Evolutionary conservation across 2,888 invertebrate genomes (phyloP), one percentile per base, ranked within the genome.

Genomic region (Gortyna flavago): DNA sequence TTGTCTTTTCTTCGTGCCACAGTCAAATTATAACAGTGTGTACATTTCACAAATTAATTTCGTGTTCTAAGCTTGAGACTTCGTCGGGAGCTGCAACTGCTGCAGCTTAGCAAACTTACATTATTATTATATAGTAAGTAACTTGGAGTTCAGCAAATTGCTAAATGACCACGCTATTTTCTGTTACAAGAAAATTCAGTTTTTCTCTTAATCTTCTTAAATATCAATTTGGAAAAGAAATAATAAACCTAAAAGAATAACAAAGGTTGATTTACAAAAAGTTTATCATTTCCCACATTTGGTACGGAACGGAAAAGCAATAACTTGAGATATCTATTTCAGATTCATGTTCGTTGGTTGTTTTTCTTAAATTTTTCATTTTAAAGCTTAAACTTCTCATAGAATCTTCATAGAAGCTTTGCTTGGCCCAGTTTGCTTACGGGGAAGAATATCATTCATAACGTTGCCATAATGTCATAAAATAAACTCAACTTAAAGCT

Each of bases 71-170:
- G 70, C 59, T 75, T 29, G 32, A 80, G 66, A 74, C 59, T 65
- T 68, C 25, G 75, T n/a, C 38, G 67, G 83, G 54, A 25, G 44
- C 69, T 57, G 72, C 68, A 51, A 85, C 72, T 81, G 64, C n/a
- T 64, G 41, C n/a, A 66, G 81, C 76, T 83, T 81, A 71, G 29
- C 54, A 76, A 83, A 73, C 85, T 81, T 85, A 65, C 5, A 80
- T 66, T 67, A 85, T 73, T 70, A n/a, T n/a, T n/a, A n/a, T n/a
- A 79, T 48, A 59, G 32, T 69, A 69, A 75, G 64, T 51, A 62
- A 41, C 51, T 69, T 51, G 29, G 18, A 62, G 61, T 57, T 79
- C 48, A 57, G 71, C 59, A 54, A 76, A 59, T 48, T 81, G 62
- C 5, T 16, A 68, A 73, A 71, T 74, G 13, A 65, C 32, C 35